Evolutionary conservation across 2,888 invertebrate genomes (phyloP), one percentile per base, ranked within the genome.

Genomic region (Idaea dimidiata): DNA sequence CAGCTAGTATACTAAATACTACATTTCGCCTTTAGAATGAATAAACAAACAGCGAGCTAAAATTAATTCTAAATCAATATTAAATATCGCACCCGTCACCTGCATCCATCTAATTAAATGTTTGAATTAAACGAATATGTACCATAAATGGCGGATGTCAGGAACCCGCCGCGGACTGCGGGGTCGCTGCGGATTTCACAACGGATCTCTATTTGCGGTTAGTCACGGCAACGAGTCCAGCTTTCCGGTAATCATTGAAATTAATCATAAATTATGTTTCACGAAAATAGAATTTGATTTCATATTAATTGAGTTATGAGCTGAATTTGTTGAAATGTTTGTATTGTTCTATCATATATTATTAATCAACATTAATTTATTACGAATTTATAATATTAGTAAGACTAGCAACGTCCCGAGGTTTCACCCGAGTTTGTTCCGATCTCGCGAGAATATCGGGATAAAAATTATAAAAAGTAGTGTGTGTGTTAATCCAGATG

Each of bases 311-410:
- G 8, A 43, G 43, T 43, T 10, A 3, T 14, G 43, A 43, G 43
- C 43, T 43, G 43, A 43, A 14, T 43, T 43, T 43, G 43, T 8
- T 43, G 6, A 43, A 43, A 43, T 43, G 16, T 59, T 53, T n/a
- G n/a, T n/a, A 59, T 31, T 61, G 18, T 67, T 55, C 62, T 57
- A 57, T 59, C 14, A 43, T 43, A 43, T 14, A n/a, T n/a, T n/a
- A n/a, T n/a, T n/a, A n/a, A n/a, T 43, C 43, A 14, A 43, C 14
- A 14, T 14, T 14, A 10, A 43, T 43, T 43, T 8, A 32, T 0
- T 8, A 32, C 32, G 32, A 32, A 32, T n/a, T n/a, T n/a, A n/a
- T n/a, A n/a, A n/a, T n/a, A n/a, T n/a, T n/a, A n/a, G n/a, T n/a
- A n/a, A n/a, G n/a, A n/a, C n/a, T n/a, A n/a, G n/a, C n/a, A n/a